Evolutionary conservation across 1,140 invertebrate genomes (phyloP), one percentile per base, ranked within the genome.

Genomic region (Andrena cerasifolii): DNA sequence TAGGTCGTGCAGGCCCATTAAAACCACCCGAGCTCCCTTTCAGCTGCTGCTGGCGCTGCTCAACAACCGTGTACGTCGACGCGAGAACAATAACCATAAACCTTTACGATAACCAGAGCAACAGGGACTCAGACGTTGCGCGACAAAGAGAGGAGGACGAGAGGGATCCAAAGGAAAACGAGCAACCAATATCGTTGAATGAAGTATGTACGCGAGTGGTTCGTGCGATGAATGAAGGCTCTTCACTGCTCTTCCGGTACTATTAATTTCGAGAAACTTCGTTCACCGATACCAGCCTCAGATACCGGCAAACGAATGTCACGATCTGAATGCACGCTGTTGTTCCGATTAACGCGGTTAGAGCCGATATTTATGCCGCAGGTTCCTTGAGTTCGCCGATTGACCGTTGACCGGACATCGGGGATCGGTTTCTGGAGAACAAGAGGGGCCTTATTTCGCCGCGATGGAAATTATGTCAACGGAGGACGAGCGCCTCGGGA

Each of bases 351-450:
- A 74, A 83, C 68, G 26, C 47, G 51, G 45, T 26, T 82, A 59
- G 78, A 86, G 82, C 80, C 75, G 81, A 79, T 82, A 82, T 87
- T 86, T 79, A 84, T 68, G 62, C 36, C 72, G 40, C 53, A 56
- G 54, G 63, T 77, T 84, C 72, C 62, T 28, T 56, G 78, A 73
- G 74, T 54, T 73, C 66, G 62, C 33, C 49, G 68, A 72, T 75
- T 28, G 36, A 68, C 58, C 49, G 33, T 82, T 63, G 80, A 78
- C 63, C 54, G 18, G 5, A 71, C 21, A n/a, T 10, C 47, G 36
- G 10, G 10, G 36, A 5, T 40, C 21, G n/a, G n/a, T 28, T 31
- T n/a, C 10, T 61, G 21, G 40, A 28, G 54, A 84, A 84, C 82
- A 84, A 66, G 61, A 28, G 45, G 28, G 14, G 63, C 33, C 49